A percentile compares a stretch with the other conserved stretches of the same genome.
These are phyloP conservation scores for Panzeria rudis DNA, from an alignment of 2,888 invertebrate species.

Conservation along the genomic window DNA sequence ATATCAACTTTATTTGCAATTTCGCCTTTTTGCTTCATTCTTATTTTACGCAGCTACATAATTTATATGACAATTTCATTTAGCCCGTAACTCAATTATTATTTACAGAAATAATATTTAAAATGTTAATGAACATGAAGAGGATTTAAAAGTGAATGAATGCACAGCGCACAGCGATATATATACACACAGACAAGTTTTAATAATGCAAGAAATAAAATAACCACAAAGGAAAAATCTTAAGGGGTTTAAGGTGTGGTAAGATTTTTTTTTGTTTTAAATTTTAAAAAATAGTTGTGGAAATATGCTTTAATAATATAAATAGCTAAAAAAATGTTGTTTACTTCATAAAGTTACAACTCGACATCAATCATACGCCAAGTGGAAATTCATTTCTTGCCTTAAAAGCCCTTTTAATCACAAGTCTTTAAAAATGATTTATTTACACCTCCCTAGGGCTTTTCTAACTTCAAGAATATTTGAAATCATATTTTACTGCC, in stretches of 20 bases:
- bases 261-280: no score
- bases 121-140: conserved; percentile 61
- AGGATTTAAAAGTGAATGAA: conserved; percentile 21
- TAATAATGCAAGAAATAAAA: conserved; percentile 2
- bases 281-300: no score
- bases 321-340: no score
- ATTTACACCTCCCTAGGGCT: not conserved
- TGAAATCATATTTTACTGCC: not conserved
- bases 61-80: conserved; percentile 66
- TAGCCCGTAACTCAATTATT: conserved; percentile 60
- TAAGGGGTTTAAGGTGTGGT: not conserved
- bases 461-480: not conserved
- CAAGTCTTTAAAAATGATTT: not conserved
- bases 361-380: no score
- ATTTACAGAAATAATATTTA: conserved; percentile 62
- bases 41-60: conserved; percentile 37
- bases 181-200: not conserved
- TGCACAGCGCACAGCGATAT: not conserved
- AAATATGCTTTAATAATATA: no score
- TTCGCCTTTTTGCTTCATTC: conserved; percentile 15
- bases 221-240: not conserved
- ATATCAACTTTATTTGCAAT: conserved; percentile 20
- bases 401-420: not conserved
- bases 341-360: no score
- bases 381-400: no score